A percentile compares a stretch with the other conserved stretches of the same genome.
phyloP scores from a whole-genome alignment of 2,797 vertebrate species.

The Girardinus metallicus region DNA sequence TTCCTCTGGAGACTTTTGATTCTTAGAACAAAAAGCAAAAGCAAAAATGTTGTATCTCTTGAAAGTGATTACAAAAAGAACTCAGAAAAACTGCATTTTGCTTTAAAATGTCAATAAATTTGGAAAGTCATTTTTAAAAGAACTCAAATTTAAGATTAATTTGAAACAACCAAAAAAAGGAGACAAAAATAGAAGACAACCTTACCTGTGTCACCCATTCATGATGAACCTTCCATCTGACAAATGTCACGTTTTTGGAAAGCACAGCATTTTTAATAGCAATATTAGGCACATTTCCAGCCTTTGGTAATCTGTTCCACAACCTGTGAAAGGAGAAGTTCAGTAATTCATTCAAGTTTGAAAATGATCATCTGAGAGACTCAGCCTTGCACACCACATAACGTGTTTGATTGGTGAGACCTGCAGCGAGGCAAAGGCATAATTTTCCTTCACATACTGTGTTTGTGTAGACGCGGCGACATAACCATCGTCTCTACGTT shows the following conservation, averaged over 20 bases:
- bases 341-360: slow-evolving; percentile 6
- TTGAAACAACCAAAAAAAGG: background rate
- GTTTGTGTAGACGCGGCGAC: background rate
- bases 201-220: slow-evolving; percentile 82
- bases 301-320: slow-evolving; percentile 85
- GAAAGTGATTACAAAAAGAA: background rate
- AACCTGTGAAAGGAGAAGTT: slow-evolving; percentile 66
- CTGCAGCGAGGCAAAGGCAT: slow-evolving; percentile 17
- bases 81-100: background rate
- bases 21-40: background rate
- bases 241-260: slow-evolving; percentile 76
- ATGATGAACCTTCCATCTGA: slow-evolving; percentile 82
- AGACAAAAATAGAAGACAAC: slow-evolving; percentile 7
- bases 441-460: slow-evolving; percentile 23
- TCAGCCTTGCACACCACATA: background rate
- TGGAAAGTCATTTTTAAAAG: background rate
- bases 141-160: background rate
- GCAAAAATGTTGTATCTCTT: background rate
- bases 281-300: slow-evolving; percentile 80
- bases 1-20: background rate
- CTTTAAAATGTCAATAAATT: background rate
- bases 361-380: background rate
- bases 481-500: background rate
- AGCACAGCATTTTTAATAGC: slow-evolving; percentile 68
- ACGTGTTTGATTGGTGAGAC: slow-evolving; percentile 9